Evolutionary conservation across 2,113 vertebrate genomes (phyloP).

Genomic region (Cichladusa arquata): DNA sequence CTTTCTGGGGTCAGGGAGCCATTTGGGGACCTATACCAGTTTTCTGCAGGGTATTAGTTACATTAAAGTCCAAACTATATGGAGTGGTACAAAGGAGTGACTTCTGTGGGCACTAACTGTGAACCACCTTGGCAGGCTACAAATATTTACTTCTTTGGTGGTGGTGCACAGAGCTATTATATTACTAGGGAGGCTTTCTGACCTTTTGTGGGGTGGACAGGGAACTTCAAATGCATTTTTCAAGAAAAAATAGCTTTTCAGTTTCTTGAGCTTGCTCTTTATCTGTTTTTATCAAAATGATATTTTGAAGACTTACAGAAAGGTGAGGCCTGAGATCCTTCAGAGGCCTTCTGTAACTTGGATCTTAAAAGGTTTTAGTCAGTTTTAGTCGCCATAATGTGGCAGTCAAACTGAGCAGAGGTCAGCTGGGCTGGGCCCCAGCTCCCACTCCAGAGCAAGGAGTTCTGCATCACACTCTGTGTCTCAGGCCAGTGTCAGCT

Average conservation of each 20-base stretch:
- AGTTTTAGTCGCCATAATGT: not conserved
- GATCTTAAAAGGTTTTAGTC: not conserved
- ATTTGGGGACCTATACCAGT: not conserved
- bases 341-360: not conserved
- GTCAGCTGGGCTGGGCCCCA: not conserved
- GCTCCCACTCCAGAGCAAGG: not conserved
- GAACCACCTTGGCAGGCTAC: not conserved
- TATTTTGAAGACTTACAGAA: not conserved
- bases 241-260: not conserved
- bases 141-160: not conserved
- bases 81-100: not conserved
- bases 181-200: not conserved
- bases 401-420: not conserved
- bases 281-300: not conserved
- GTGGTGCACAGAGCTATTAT: not conserved
- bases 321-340: not conserved
- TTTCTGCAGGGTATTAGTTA: not conserved
- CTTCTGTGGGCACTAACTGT: not conserved
- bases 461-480: accelerated
- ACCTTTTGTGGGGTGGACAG: not conserved
- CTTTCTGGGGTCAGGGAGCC: not conserved
- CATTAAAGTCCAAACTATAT: not conserved
- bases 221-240: not conserved
- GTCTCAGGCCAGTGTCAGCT: accelerated
- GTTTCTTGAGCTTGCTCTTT: not conserved